Evolutionary conservation across 2,888 invertebrate species (phyloP), one percentile per base, ranked within the genome.

Genomic region (Melanargia galathea): DNA sequence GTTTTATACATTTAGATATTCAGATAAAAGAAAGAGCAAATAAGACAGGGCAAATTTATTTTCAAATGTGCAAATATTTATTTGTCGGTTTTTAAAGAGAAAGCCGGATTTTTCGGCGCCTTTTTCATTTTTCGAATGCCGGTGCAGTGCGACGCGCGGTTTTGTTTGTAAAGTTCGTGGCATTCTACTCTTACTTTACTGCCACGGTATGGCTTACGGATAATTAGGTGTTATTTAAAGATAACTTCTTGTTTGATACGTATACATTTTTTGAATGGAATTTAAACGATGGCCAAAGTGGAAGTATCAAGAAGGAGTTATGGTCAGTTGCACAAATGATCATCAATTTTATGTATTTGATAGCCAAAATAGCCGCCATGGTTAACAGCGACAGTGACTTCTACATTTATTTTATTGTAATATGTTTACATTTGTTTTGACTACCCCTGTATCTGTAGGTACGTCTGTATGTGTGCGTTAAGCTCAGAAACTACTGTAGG

Each of bases 1-100:
- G 49, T 22, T 62, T 62, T 49, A 62, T 40, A 40, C 24, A 40
- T 20, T 16, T 35, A 49, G 55, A 56, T 56, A 49, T 40, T 62
- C 40, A 13, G 56, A 45, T 62, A 62, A 38, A 13, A n/a, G 16
- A 33, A 49, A 22, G 20, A 22, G 30, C 33, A 33, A n/a, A 10
- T 48, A 56, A 56, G 18, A 11, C 24, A 16, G 43, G 26, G 56
- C 56, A 3, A 55, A 56, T 56, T 30, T 56, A 56, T 56, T 56
- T 45, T 20, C 45, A 46, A 45, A 56, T 16, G 40, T 26, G 24
- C 45, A 30, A 45, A 57, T 45, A 45, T 45, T 24, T 2, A 20
- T 45, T 18, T 20, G 11, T 11, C 26, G 40, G 16, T 43, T 55
- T 55, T 22, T 22, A 38, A 38, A 38, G 38, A 54, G 22, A 38